Evolutionary conservation across 2,888 invertebrate genomes (phyloP).

Genomic region (Acronicta leporina): DNA sequence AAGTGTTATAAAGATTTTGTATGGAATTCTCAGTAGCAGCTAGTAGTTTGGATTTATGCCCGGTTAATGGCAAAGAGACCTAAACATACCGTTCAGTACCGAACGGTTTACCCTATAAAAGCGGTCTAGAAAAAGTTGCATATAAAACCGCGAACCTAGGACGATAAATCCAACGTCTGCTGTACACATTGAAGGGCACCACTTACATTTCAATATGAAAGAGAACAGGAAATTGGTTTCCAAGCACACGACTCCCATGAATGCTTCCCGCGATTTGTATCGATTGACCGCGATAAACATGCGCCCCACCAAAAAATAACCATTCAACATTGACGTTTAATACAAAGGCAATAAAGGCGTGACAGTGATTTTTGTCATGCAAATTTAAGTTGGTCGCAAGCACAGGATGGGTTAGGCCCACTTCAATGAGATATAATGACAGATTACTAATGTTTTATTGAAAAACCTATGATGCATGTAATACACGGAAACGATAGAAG

Average conservation of each 20-base stretch:
- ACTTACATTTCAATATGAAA: constrained; percentile 87
- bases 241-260: constrained; percentile 78
- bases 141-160: constrained; percentile 28
- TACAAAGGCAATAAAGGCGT: constrained; percentile 29
- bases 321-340: constrained; percentile 59
- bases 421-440: constrained; percentile 67
- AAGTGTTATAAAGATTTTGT: too few species aligned
- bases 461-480: constrained; percentile 62
- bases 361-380: constrained; percentile 25
- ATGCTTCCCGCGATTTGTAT: constrained; percentile 83
- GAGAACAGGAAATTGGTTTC: constrained; percentile 86
- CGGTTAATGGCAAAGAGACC: too few species aligned
- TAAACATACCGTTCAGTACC: constrained; percentile 32
- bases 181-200: constrained; percentile 71
- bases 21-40: too few species aligned
- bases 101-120: constrained; percentile 32
- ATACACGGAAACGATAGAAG: constrained; percentile 57
- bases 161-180: constrained; percentile 63
- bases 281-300: constrained; percentile 67
- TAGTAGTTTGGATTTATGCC: too few species aligned
- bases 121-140: constrained; percentile 36
- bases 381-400: constrained; percentile 45
- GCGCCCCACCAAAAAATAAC: constrained; percentile 51
- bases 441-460: constrained; percentile 67
- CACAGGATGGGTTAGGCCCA: constrained; percentile 60